Conservation (phyloP, 2,888 invertebrate genomes). For the Gnatocerus cornutus region DNA sequence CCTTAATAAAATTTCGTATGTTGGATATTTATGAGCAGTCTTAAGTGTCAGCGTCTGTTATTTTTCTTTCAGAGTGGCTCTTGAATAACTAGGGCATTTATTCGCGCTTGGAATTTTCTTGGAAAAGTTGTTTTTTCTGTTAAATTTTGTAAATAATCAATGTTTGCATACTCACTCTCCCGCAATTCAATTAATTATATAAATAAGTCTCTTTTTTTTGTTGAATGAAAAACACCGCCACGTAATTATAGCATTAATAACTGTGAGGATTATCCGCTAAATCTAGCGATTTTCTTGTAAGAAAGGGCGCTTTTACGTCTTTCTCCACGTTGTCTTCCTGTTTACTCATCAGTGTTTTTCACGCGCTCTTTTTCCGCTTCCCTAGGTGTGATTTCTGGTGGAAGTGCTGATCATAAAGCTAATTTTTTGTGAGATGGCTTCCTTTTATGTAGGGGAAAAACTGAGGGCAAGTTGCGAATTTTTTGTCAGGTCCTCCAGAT, state of each 20-base stretch:
- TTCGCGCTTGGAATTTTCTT: neutral
- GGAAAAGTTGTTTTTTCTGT: neutral
- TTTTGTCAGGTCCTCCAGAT: neutral
- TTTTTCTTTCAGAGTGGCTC: neutral
- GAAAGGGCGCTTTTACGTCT: slow-evolving; percentile 6
- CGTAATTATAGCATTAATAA: slow-evolving; percentile 13
- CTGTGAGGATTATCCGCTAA: neutral
- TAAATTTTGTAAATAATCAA: slow-evolving; percentile 30
- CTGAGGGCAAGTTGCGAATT: neutral
- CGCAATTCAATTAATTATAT: slow-evolving; percentile 24
- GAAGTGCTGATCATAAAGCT: slow-evolving; percentile 18
- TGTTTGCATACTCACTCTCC: slow-evolving; percentile 10
- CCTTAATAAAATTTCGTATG: slow-evolving; percentile 28
- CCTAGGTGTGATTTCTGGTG: slow-evolving; percentile 21
- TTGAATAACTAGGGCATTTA: neutral
- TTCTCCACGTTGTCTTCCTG: slow-evolving; percentile 20
- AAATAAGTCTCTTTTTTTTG: slow-evolving; percentile 19
- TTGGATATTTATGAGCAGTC: slow-evolving; percentile 26
- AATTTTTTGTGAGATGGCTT: slow-evolving; percentile 20
- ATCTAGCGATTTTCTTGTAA: slow-evolving; percentile 10
- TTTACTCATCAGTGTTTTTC: slow-evolving; percentile 25
- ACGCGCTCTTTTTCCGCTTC: slow-evolving; percentile 15
- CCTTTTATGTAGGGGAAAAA: slow-evolving; percentile 1
- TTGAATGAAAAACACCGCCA: slow-evolving; percentile 4
- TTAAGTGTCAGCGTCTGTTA: slow-evolving; percentile 8